A percentile compares a stretch with the other conserved stretches of the same genome.
Conservation (phyloP, 2,888 invertebrate genomes). For the Microctonus aethiopoides region DNA sequence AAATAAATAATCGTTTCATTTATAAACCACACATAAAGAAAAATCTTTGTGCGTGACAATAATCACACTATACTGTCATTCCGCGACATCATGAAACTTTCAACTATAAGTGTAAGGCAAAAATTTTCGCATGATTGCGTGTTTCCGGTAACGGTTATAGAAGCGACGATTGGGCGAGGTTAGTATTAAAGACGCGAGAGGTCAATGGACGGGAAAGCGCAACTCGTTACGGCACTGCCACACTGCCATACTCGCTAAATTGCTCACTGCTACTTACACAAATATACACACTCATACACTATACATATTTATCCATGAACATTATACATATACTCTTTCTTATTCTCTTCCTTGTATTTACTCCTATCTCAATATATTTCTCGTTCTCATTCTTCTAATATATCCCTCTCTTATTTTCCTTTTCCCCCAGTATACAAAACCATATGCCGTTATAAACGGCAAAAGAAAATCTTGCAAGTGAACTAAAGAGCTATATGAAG, state of each 20-base stretch:
- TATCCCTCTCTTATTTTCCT: constrained; percentile 17
- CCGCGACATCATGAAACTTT: background rate
- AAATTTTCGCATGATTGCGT: constrained; percentile 44
- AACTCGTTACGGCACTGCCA: constrained; percentile 45
- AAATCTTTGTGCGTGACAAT: background rate
- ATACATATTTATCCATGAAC: no score
- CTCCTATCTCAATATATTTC: no score
- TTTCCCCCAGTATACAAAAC: background rate
- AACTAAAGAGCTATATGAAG: constrained; percentile 28
- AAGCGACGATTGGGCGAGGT: constrained; percentile 56
- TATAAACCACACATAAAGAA: background rate
- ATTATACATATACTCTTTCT: no score
- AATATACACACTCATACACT: no score
- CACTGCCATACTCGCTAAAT: constrained; percentile 55
- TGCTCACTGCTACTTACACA: constrained; percentile 46
- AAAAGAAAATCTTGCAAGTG: constrained; percentile 21
- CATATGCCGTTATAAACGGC: constrained; percentile 32
- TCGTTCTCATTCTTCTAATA: background rate
- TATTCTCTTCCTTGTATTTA: constrained; percentile 18
- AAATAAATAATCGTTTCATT: no score
- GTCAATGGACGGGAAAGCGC: constrained; percentile 64
- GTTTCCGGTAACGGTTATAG: constrained; percentile 46
- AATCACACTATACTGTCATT: background rate
- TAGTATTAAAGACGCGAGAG: constrained; percentile 55
- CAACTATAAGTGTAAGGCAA: background rate